Conservation (phyloP, 2,888 invertebrate species). For the Drosophila longiperda region DNA sequence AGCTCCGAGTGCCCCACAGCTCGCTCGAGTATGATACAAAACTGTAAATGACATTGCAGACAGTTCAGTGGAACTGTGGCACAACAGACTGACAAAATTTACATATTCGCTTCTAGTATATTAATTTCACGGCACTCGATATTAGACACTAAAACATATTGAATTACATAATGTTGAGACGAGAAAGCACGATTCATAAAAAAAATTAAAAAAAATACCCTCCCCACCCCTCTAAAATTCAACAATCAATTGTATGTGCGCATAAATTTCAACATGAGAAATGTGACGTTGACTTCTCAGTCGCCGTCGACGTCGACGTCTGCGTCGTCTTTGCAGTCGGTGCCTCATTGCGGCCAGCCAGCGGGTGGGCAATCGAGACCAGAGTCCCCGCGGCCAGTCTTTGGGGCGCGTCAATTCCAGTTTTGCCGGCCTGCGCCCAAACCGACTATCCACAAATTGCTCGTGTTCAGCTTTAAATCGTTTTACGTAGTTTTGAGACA, state of each 20-base stretch:
- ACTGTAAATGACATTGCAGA: constrained; percentile 74
- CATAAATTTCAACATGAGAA: constrained; percentile 74
- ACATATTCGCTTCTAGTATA: constrained; percentile 47
- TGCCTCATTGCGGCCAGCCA: constrained; percentile 39
- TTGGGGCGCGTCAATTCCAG: constrained; percentile 13
- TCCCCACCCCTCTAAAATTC: constrained; percentile 10
- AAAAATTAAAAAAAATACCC: neutral
- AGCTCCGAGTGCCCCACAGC: constrained; percentile 32
- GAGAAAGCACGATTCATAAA: constrained; percentile 40
- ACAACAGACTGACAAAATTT: constrained; percentile 23
- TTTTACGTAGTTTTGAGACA: constrained; percentile 76
- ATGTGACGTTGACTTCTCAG: constrained; percentile 53
- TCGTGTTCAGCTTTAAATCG: constrained; percentile 79
- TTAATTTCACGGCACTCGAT: constrained; percentile 55
- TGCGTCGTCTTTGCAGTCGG: neutral
- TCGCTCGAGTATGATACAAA: constrained; percentile 17
- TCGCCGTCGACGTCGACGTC: constrained; percentile 9
- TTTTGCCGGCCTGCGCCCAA: constrained; percentile 12
- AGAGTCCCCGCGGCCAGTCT: constrained; percentile 9
- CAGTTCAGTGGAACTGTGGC: constrained; percentile 61
- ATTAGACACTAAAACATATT: constrained; percentile 64
- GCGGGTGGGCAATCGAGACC: constrained; percentile 51
- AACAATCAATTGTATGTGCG: constrained; percentile 71
- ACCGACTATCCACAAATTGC: constrained; percentile 73
- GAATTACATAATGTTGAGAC: constrained; percentile 54